Percentiles rank a stretch among this genome's conserved stretches.
Evolutionary conservation across 2,888 invertebrate species (phyloP).

Genomic region (Troides helena): DNA sequence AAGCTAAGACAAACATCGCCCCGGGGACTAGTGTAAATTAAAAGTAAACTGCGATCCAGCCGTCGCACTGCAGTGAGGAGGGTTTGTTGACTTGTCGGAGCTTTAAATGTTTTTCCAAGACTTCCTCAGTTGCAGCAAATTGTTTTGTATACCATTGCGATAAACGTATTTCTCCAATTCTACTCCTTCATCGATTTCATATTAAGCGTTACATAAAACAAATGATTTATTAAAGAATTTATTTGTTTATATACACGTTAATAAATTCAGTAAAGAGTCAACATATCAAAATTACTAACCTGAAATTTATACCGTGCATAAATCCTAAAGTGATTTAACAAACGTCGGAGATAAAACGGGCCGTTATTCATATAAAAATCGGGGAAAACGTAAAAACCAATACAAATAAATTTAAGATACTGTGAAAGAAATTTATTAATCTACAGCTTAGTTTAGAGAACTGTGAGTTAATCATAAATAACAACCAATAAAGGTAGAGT

Average conservation of each 20-base stretch:
- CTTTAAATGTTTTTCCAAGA: conserved; percentile 21
- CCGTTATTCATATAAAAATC: too few relatives aligned
- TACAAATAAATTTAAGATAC: too few relatives aligned
- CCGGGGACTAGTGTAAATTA: conserved; percentile 25
- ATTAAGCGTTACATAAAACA: neutral
- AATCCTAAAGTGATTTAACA: too few relatives aligned
- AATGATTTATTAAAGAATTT: neutral
- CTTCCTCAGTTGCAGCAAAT: conserved; percentile 3
- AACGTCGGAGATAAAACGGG: too few relatives aligned
- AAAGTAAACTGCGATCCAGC: conserved; percentile 25
- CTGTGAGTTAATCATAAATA: too few relatives aligned
- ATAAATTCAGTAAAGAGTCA: too few relatives aligned
- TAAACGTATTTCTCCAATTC: conserved; percentile 7
- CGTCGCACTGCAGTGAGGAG: conserved; percentile 18
- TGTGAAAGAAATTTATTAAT: too few relatives aligned
- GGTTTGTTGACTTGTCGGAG: conserved; percentile 22
- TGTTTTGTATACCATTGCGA: conserved; percentile 13
- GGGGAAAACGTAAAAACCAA: too few relatives aligned
- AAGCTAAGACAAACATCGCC: conserved; percentile 19
- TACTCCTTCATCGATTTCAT: neutral
- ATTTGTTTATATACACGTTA: neutral
- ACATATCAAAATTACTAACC: too few relatives aligned
- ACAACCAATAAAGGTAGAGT: too few relatives aligned
- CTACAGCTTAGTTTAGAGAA: too few relatives aligned
- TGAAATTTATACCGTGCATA: too few relatives aligned